Evolutionary conservation across 2,797 vertebrate species (phyloP).

Genomic region (Florisuga fusca): DNA sequence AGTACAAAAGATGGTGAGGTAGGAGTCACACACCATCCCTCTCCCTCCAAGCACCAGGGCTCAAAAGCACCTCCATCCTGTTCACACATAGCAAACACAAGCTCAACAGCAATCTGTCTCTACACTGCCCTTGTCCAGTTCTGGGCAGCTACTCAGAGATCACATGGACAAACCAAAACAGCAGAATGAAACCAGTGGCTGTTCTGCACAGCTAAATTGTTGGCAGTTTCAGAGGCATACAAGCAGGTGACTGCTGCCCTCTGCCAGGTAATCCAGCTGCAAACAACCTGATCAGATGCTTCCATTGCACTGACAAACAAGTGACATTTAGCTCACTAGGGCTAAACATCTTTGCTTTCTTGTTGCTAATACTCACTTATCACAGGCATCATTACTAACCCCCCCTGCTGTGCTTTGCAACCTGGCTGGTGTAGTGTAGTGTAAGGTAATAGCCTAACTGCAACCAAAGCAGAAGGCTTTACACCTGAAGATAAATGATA

Average conservation of each 20-base stretch:
- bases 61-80: background rate
- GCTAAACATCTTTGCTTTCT: background rate
- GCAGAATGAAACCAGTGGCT: accelerated
- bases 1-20: background rate
- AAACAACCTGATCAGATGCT: background rate
- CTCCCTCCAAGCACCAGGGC: background rate
- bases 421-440: accelerated
- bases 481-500: background rate
- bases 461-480: background rate
- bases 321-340: background rate
- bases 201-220: background rate
- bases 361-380: background rate
- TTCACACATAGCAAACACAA: background rate
- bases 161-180: accelerated
- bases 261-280: background rate
- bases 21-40: background rate
- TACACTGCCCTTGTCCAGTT: accelerated
- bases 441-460: background rate
- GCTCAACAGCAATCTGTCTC: background rate
- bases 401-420: background rate
- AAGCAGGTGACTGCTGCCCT: background rate
- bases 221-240: accelerated
- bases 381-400: background rate
- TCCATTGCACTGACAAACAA: background rate
- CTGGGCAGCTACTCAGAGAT: background rate